Evolutionary conservation across 92 coral and sea anemone genomes (phyloP), one percentile per base, ranked within the genome.

Genomic region (Porites divaricata): DNA sequence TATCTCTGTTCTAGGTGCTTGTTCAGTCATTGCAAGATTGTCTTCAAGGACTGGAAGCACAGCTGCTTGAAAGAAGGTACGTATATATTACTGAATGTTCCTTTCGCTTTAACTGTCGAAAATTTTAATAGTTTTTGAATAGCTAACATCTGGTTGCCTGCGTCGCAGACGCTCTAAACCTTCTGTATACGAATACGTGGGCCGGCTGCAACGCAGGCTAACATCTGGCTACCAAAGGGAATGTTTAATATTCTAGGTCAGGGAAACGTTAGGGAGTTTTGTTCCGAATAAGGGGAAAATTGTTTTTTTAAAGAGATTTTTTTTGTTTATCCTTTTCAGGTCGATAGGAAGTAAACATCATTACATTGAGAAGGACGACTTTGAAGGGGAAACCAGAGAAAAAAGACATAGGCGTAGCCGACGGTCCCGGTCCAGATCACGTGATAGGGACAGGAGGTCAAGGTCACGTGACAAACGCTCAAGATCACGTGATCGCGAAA

Each of bases 1-100:
- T 72, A 1, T 21, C 56, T 70, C 54, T 81, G 19, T 58, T 20
- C 16, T 72, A 95, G 98, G 93, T 96, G 28, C 91, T 96, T 25
- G 99, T 96, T 17, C 99, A 96, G 85, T 95, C 95, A 2, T 86
- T 96, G 66, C 99, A 96, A 77, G 97, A 95, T 82, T 96, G 97
- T 74, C 88, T 94, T 63, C 98, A 94, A 85, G 98, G 99, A 14
- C 90, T 96, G 41, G 99, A 96, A 77, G 77, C 93, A 14, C 98
- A 96, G 74, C 90, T 96, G 88, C 85, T 96, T 17, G 98, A 94
- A 85, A 91, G 92, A 78, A 94, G 95, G 98, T 91, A 70, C 66
- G 81, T 70, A 2, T 54, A 11, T 11, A 11, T 54, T 11, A 11
- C 16, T 54, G 59, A 54, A 54, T 54, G 14, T 15, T 54, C 3